Evolutionary conservation across 1,140 invertebrate genomes (phyloP).

Genomic region (Liolophura sinensis): DNA sequence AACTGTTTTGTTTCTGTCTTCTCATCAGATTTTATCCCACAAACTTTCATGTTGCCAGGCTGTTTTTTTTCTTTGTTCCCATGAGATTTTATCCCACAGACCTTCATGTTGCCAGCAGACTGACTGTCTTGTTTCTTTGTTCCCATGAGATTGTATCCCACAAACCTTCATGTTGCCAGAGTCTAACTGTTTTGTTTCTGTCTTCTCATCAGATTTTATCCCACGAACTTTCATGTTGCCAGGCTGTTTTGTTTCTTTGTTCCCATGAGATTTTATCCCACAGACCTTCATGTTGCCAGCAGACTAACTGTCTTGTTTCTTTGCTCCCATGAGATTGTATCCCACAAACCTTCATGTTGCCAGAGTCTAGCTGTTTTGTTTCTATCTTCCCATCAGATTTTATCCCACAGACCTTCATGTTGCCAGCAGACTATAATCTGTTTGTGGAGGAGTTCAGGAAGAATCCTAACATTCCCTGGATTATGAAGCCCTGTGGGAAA

Average conservation of each 20-base stretch:
- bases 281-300: conserved; percentile 91
- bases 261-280: conserved; percentile 92
- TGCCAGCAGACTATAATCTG: conserved; percentile 93
- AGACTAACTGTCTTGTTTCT: too few species aligned
- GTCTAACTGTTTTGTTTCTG: too few species aligned
- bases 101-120: conserved; percentile 90
- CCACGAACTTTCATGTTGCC: conserved; percentile 92
- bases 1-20: too few species aligned
- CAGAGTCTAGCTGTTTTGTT: conserved; percentile 60
- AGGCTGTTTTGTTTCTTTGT: too few species aligned
- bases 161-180: conserved; percentile 90
- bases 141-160: conserved; percentile 87
- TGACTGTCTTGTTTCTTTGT: too few species aligned
- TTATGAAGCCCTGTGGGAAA: conserved; percentile 92
- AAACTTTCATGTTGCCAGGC: too few species aligned
- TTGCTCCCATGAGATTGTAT: too few species aligned
- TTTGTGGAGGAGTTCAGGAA: conserved; percentile 93
- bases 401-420: conserved; percentile 88
- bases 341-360: conserved; percentile 89
- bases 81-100: conserved; percentile 91
- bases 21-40: too few species aligned
- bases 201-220: conserved; percentile 86
- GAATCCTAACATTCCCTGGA: conserved; percentile 91
- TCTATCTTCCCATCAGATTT: conserved; percentile 68
- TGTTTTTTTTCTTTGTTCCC: too few species aligned